phyloP scores from a whole-genome alignment of 2,113 vertebrate genomes.

The Syrmaticus mikado region DNA sequence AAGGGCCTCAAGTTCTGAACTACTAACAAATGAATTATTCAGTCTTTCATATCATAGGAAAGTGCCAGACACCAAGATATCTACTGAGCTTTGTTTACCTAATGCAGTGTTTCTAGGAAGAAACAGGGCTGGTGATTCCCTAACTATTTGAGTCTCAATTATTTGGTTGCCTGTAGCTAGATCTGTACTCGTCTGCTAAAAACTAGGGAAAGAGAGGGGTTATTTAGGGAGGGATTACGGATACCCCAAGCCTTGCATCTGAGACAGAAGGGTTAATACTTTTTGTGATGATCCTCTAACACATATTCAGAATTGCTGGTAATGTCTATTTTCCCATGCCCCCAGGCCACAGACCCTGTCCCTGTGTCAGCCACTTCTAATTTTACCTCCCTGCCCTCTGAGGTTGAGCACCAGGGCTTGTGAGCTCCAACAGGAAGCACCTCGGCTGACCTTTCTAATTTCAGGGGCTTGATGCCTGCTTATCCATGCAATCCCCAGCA shows the following conservation, averaged over 20 bases:
- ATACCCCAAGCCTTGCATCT: background rate
- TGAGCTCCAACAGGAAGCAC: background rate
- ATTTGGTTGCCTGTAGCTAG: background rate
- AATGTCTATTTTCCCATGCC: background rate
- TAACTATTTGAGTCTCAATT: background rate
- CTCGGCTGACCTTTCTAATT: constrained; percentile 42
- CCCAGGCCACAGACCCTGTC: background rate
- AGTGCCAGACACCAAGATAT: background rate
- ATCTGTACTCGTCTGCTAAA: background rate
- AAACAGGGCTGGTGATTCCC: fast-evolving
- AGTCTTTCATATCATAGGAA: background rate
- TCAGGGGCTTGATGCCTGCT: background rate
- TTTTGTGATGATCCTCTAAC: background rate
- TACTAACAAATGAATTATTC: background rate
- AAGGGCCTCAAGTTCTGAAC: background rate
- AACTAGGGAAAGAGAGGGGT: background rate
- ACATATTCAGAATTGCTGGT: background rate
- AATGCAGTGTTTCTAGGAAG: background rate
- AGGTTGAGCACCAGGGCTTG: background rate
- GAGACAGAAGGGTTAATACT: background rate
- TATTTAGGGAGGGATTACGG: background rate
- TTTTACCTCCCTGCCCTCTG: constrained; percentile 20
- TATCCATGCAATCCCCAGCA: background rate
- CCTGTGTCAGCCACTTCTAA: background rate
- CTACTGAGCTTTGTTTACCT: background rate